Percentiles rank a stretch among this genome's conserved stretches.
phyloP scores from a whole-genome alignment of 1,140 invertebrate genomes.

The Lethrus apterus region DNA sequence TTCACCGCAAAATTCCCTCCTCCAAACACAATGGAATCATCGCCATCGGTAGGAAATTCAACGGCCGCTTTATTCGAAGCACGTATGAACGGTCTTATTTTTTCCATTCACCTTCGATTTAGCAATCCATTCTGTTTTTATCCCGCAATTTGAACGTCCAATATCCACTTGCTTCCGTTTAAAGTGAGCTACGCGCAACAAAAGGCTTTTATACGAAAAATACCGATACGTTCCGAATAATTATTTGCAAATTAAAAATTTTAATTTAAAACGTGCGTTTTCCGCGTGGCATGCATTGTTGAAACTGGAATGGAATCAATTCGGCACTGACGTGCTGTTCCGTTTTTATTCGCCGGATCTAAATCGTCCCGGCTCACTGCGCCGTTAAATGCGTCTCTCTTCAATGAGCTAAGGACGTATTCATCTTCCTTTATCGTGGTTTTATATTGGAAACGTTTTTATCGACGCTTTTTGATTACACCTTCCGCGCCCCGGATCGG shows the following conservation, averaged over 20 bases:
- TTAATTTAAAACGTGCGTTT: no score
- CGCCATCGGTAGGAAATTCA: no score
- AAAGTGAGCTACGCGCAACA: not conserved
- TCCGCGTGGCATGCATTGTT: no score
- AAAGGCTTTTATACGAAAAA: no score
- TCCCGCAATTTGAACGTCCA: conserved; percentile 30
- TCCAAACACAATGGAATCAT: no score
- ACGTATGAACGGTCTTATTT: conserved; percentile 36
- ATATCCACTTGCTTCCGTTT: conserved; percentile 23
- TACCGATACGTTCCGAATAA: no score
- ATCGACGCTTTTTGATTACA: conserved; percentile 15
- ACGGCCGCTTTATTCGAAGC: conserved; percentile 21
- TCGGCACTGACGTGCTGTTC: no score
- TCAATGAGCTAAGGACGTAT: conserved; percentile 23
- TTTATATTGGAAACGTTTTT: conserved; percentile 30
- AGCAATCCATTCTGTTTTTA: conserved; percentile 39
- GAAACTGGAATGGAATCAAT: no score
- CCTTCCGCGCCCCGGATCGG: not conserved
- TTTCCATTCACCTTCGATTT: conserved; percentile 38
- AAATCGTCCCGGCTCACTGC: not conserved
- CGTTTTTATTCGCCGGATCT: no score
- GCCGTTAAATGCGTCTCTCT: not conserved
- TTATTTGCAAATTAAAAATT: no score
- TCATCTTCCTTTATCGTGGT: conserved; percentile 30
- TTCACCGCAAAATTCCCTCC: no score